phyloP scores from a whole-genome alignment of 2,113 vertebrate genomes.

The Podocnemis expansa region DNA sequence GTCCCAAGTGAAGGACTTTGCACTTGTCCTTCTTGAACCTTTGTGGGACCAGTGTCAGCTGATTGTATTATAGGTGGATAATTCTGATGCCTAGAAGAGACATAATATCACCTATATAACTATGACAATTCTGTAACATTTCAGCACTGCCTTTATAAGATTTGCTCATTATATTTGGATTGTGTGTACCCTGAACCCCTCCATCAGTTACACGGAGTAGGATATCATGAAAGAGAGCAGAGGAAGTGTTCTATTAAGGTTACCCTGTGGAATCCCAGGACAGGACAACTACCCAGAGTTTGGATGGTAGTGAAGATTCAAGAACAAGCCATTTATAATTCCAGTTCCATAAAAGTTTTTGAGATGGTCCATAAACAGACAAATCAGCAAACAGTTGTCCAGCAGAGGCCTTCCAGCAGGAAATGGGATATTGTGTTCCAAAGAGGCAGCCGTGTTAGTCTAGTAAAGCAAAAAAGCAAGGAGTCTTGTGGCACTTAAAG shows the following conservation, averaged over 20 bases:
- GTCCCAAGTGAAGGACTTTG: no score
- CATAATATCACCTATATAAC: not conserved
- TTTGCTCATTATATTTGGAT: not conserved
- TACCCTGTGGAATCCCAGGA: not conserved
- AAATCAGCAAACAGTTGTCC: not conserved
- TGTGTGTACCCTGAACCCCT: not conserved
- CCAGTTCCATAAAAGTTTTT: not conserved
- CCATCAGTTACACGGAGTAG: not conserved
- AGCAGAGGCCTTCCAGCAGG: not conserved
- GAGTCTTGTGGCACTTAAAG: no score
- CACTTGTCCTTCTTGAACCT: no score
- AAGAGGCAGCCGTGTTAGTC: no score
- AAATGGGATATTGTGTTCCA: not conserved
- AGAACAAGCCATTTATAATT: not conserved
- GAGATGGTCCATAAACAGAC: not conserved
- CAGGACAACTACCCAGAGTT: not conserved
- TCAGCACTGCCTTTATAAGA: not conserved
- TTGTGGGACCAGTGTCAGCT: not conserved
- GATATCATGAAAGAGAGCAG: not conserved
- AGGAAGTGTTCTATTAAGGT: not conserved
- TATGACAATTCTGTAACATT: not conserved
- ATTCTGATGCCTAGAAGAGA: not conserved
- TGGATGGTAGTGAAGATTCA: not conserved
- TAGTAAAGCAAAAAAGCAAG: no score
- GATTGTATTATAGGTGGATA: not conserved